phyloP scores from a whole-genome alignment of 2,797 vertebrate genomes.

The Argyrosomus regius region DNA sequence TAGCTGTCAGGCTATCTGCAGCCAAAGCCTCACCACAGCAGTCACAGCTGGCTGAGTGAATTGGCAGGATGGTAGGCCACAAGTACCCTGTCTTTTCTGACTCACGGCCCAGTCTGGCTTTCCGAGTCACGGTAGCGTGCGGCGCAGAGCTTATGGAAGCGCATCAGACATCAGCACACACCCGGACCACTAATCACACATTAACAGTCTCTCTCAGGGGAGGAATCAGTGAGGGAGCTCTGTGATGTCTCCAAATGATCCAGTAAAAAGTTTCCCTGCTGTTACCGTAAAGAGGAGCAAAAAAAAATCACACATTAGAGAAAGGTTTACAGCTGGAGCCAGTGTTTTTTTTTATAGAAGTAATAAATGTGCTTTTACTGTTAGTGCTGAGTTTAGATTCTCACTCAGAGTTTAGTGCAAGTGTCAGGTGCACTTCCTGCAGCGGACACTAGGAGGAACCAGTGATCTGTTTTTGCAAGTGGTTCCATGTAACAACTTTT shows the following conservation, averaged over 20 bases:
- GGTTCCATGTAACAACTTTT: neutral
- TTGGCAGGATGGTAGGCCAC: conserved; percentile 31
- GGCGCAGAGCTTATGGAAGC: conserved; percentile 43
- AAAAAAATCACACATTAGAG: conserved; percentile 60
- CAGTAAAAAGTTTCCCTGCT: conserved; percentile 71
- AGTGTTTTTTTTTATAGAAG: conserved; percentile 55
- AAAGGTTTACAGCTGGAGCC: conserved; percentile 60
- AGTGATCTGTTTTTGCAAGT: conserved; percentile 48
- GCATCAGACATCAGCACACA: conserved; percentile 63
- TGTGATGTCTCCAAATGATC: conserved; percentile 79
- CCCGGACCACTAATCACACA: conserved; percentile 77
- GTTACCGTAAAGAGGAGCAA: conserved; percentile 71
- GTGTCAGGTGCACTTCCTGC: conserved; percentile 10
- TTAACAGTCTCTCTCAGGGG: conserved; percentile 65
- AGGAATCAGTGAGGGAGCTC: conserved; percentile 55
- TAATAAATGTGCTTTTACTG: conserved; percentile 70
- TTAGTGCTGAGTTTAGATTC: conserved; percentile 40
- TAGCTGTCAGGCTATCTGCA: conserved; percentile 32
- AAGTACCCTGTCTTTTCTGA: conserved; percentile 57
- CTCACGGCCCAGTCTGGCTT: conserved; percentile 69
- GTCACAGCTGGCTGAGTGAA: conserved; percentile 36
- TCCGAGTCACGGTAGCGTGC: conserved; percentile 59
- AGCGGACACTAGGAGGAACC: conserved; percentile 76
- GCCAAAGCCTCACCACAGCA: conserved; percentile 32
- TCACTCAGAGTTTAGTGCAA: neutral